Base-by-base conservation (phyloP, 1,140 invertebrate species). In the Papilio helenus region DNA sequence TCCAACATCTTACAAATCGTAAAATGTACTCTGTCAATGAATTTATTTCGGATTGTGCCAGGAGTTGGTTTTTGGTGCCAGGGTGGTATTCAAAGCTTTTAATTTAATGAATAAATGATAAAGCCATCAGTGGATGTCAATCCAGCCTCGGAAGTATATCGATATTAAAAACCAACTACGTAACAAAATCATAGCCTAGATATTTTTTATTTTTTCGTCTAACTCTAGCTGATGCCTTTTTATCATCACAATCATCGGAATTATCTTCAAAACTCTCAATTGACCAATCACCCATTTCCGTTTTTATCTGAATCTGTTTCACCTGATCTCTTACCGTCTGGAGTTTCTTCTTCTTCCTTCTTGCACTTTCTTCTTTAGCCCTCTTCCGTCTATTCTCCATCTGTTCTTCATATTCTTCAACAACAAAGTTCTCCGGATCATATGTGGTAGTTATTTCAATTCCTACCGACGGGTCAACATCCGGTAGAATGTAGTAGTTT, bases 141-240 rank as follows among this genome's bases (percentile, higher is more conserved):
- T 55, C 7, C 34, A 39, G 34, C 7, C 7, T 8, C 34, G 5
- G 7, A 39, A 0, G 5, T 39, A 39, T 39, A 29, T n/a, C n/a
- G n/a, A n/a, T n/a, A n/a, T 39, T 29, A 3, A 29, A 39, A 39
- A 0, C 3, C 34, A 55, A 55, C 84, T 92, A 94, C 42, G 91
- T 92, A 7, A 93, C 92, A 83, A 93, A 93, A 74, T 94, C 91
- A 49, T 92, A 93, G 0, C 92, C 93, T 4, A 94, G 71, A 79
- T 93, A 94, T 82, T 93, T 93, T 79, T 93, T 93, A 90, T 94
- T 94, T 93, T 93, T 94, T 81, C 93, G 86, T 73, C 93, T 84
- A 1, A 93, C 93, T 26, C 93, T 74, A 0, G 89, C 87, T 0
- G 84, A 80, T 0, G 88, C 88, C 51, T 93, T 93, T 20, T 89